Evolutionary conservation across 2,113 vertebrate genomes (phyloP).

Genomic region (Arvicanthis niloticus): DNA sequence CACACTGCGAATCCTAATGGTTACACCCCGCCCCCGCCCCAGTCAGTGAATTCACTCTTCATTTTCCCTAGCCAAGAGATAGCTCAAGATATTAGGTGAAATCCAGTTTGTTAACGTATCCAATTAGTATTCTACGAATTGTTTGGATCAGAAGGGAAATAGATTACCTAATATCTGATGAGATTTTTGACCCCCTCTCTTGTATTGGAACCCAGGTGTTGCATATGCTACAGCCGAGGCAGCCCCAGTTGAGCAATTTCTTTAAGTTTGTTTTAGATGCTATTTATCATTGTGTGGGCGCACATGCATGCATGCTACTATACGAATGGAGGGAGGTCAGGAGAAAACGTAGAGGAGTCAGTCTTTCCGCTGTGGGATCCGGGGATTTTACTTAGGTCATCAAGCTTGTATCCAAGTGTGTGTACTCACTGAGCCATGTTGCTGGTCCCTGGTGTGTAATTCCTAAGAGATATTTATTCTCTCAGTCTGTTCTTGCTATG

Average conservation of each 20-base stretch:
- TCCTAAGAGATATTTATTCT: background rate
- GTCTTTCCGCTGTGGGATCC: background rate
- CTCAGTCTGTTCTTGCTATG: background rate
- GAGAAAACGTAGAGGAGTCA: background rate
- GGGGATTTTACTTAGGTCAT: background rate
- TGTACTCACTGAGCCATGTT: background rate
- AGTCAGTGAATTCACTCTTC: background rate
- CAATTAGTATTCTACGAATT: background rate
- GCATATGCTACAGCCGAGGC: background rate
- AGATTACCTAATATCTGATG: background rate
- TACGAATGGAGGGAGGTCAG: background rate
- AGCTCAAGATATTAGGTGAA: background rate
- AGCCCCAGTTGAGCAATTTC: too few species aligned
- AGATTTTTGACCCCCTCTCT: background rate
- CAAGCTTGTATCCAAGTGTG: background rate
- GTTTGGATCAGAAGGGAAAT: background rate
- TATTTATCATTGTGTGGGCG: too few species aligned
- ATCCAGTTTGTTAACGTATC: background rate
- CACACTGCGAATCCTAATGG: background rate
- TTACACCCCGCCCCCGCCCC: background rate
- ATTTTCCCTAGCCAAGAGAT: background rate
- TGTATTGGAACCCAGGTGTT: background rate
- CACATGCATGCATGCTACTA: background rate
- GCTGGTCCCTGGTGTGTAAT: background rate
- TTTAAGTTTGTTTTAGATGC: background rate